Evolutionary conservation across 2,113 vertebrate species (phyloP).

Genomic region (Strix aluco): DNA sequence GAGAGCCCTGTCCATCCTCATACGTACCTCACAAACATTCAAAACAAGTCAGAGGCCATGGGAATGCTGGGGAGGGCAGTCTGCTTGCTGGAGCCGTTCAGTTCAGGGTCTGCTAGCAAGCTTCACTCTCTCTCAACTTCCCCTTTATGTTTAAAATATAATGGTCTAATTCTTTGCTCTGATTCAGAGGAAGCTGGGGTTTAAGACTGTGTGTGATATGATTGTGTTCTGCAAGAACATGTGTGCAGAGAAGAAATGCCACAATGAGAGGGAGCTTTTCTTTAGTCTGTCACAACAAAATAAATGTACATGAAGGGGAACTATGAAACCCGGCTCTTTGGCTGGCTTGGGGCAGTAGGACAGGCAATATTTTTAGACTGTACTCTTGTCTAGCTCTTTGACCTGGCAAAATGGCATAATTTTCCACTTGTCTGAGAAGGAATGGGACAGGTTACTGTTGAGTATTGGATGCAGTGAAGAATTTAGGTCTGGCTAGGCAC

Average conservation of each 20-base stretch:
- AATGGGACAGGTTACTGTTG: not conserved
- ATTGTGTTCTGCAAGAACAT: constrained; percentile 55
- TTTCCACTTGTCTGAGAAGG: not conserved
- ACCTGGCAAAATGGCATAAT: not conserved
- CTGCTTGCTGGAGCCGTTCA: not conserved
- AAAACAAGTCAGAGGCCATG: not conserved
- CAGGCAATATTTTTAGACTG: not conserved
- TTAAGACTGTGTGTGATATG: constrained; percentile 42
- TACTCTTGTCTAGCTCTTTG: not conserved
- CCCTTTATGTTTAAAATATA: constrained; percentile 56
- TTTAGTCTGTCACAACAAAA: not conserved
- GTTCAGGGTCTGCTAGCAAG: not conserved
- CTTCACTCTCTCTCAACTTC: constrained; percentile 40
- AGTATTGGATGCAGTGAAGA: not conserved
- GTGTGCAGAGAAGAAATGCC: constrained; percentile 28
- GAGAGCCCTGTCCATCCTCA: not conserved
- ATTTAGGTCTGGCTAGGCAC: not conserved
- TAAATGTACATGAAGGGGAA: not conserved
- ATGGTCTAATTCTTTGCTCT: constrained; percentile 53
- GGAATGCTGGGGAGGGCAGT: not conserved
- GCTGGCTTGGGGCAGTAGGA: not conserved
- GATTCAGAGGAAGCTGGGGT: constrained; percentile 59
- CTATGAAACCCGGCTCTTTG: not conserved
- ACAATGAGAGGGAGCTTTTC: constrained; percentile 9
- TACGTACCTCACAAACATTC: rapidly evolving